Evolutionary conservation across 2,113 vertebrate species (phyloP), one percentile per base, ranked within the genome.

Genomic region (Sceloporus undulatus): DNA sequence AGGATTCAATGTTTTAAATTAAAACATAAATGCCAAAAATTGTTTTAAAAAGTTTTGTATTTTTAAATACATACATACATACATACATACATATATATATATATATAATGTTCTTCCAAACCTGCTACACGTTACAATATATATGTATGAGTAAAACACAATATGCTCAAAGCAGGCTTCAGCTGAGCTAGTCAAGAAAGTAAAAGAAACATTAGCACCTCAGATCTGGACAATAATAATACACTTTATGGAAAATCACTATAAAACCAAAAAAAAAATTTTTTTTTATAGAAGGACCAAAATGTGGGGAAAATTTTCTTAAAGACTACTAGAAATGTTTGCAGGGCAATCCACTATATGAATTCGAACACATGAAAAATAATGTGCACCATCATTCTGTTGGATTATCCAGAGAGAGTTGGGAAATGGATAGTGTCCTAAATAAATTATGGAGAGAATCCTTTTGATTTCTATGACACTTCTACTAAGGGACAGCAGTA

Each of bases 391-490:
- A 19, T 40, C 56, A 21, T 85, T 77, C 59, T 34, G 27, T 42
- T 29, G 74, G 52, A 76, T 65, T 76, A 76, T 54, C 54, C 62
- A 85, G 34, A 85, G 54, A 16, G 23, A 76, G 54, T 27, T 25
- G 62, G 62, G 5, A 68, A 82, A 4, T 21, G 8, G 34, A 66
- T 42, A 82, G 40, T 38, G 40, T 73, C 83, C 29, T 42, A 91
- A 91, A 85, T 70, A 93, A 93, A 93, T 91, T 82, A 68, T 82
- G 88, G 87, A 73, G 56, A 94, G 88, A 89, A 91, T 71, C 81
- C 88, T 91, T 92, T 88, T 87, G 89, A 91, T 92, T 91, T 80
- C 0, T 0, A 56, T 70, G 87, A 90, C 79, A 66, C 18, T 0
- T 80, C 29, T 0, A 0, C 85, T 0, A 0, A 29, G 0, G 38